Percentiles rank a stretch among this genome's conserved stretches.
These are phyloP conservation scores for Syrphus vitripennis DNA, from an alignment of 2,888 invertebrate species.

Conservation along the genomic window DNA sequence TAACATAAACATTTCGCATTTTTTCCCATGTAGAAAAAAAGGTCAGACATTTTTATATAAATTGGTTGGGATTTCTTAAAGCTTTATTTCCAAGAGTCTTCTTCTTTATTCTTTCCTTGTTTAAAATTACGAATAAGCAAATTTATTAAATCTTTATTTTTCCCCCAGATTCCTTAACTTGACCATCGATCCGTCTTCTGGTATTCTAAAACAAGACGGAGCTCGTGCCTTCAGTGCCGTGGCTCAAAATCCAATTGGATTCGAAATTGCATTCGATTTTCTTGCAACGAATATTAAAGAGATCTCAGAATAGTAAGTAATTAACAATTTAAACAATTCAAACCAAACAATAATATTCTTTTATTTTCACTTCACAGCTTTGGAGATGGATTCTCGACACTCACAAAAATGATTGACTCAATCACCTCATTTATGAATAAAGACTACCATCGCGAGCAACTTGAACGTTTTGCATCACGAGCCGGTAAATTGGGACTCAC, in stretches of 20 bases:
- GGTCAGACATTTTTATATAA: no score
- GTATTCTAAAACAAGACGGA: constrained; percentile 85
- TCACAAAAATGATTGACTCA: constrained; percentile 82
- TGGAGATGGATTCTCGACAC: constrained; percentile 83
- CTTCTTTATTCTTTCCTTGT: no score
- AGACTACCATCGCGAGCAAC: constrained; percentile 80
- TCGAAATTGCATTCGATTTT: constrained; percentile 84
- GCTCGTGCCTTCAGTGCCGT: constrained; percentile 83
- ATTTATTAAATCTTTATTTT: neutral
- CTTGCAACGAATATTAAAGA: constrained; percentile 80
- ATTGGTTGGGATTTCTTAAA: no score
- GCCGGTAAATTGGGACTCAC: constrained; percentile 77
- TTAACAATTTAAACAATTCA: neutral
- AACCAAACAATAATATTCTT: neutral
- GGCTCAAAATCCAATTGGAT: constrained; percentile 83
- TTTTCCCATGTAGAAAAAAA: no score
- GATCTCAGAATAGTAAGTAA: constrained; percentile 80
- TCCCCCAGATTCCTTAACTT: constrained; percentile 82
- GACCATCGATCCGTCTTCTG: constrained; percentile 82
- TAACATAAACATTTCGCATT: no score
- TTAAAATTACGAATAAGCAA: no score
- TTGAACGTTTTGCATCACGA: constrained; percentile 77
- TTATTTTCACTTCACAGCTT: constrained; percentile 77
- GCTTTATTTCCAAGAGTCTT: no score
- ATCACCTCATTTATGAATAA: constrained; percentile 83